Evolutionary conservation across 2,888 invertebrate genomes (phyloP).

Genomic region (Fabriciana adippe): DNA sequence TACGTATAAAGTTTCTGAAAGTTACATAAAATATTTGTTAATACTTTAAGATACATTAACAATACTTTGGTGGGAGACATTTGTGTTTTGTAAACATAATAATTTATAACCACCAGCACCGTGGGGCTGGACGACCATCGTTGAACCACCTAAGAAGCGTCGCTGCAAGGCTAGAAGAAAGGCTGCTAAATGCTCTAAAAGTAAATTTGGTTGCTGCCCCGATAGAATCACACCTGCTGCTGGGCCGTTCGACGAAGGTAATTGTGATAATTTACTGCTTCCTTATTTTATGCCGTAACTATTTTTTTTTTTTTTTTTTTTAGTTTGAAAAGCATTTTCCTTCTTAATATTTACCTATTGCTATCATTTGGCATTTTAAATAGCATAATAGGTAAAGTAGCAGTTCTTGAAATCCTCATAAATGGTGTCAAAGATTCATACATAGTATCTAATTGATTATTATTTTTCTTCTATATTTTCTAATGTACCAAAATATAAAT

Average conservation of each 20-base stretch:
- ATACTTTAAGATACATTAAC: background rate
- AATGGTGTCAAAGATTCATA: too few species aligned
- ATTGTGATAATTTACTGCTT: background rate
- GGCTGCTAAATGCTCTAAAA: slow-evolving; percentile 80
- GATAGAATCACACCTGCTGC: slow-evolving; percentile 88
- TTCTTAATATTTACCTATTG: too few species aligned
- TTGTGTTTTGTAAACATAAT: background rate
- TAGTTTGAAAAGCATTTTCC: too few species aligned
- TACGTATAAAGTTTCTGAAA: slow-evolving; percentile 7
- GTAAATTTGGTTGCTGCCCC: slow-evolving; percentile 92
- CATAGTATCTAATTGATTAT: too few species aligned
- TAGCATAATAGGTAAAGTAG: too few species aligned
- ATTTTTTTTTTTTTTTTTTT: background rate
- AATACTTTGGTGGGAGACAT: background rate
- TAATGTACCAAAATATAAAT: too few species aligned
- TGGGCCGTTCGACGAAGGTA: slow-evolving; percentile 91
- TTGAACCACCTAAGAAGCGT: slow-evolving; percentile 70
- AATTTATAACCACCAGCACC: slow-evolving; percentile 53
- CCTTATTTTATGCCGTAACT: background rate
- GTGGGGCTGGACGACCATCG: slow-evolving; percentile 81
- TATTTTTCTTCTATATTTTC: too few species aligned
- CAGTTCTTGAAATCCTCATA: too few species aligned
- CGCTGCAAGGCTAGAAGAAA: slow-evolving; percentile 84
- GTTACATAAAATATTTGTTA: slow-evolving; percentile 17
- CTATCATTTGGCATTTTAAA: too few species aligned